Base-by-base conservation (phyloP, 2,888 invertebrate species). In the Zygogramma bicolorata region DNA sequence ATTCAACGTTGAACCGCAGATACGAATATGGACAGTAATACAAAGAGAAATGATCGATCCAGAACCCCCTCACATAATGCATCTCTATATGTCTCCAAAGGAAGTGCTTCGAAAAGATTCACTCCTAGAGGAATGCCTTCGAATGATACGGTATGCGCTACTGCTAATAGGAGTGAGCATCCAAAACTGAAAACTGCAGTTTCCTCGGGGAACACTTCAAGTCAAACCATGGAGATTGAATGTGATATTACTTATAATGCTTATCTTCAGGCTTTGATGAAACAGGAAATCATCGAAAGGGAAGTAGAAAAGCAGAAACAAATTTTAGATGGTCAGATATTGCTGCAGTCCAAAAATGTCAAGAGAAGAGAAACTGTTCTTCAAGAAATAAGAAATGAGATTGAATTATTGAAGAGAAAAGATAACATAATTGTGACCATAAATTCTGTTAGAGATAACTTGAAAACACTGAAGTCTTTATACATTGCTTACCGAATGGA, bases 211-310 rank as follows among this genome's bases (percentile, higher is more conserved):
- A 40, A 27, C 38, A 29, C 53, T 4, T 49, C 18, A 18, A 8
- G 29, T 6, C 68, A 53, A 61, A 65, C 53, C 15, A 40, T 57
- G 20, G 72, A 72, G 53, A 68, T 42, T 8, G 72, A 72, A 53
- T 72, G 65, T 65, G 72, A 72, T 61, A 31, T 68, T 6, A 68
- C 60, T 0, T 72, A 72, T 22, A 72, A 72, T 22, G 65, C 68
- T 68, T 72, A 72, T 27, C 58, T 72, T 8, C 68, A 68, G 58
- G 68, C 68, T 10, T 29, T 65, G 15, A 25, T 72, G 49, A 68
- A 65, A 29, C 59, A 57, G 18, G 65, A 72, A 31, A 31, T 72
- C 6, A 27, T 68, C 8, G 40, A 25, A 15, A 72, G 34, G 22
- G 65, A 68, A 68, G 22, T 72, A 6, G 53, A 18, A 20, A 49